phyloP scores from a whole-genome alignment of 2,888 invertebrate species.

The Escarpia spicata region DNA sequence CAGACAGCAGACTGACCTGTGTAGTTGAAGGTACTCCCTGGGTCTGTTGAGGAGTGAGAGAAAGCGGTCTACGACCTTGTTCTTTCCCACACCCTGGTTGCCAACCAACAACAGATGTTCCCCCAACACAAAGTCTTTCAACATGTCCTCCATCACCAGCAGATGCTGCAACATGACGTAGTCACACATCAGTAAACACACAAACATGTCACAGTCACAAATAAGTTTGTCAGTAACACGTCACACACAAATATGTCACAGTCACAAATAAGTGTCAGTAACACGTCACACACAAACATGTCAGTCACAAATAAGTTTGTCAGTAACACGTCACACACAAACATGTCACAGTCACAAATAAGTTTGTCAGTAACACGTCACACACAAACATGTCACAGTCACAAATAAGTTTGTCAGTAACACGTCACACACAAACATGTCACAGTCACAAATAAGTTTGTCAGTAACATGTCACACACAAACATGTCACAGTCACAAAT shows the following conservation, averaged over 20 bases:
- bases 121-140: slow-evolving; percentile 89
- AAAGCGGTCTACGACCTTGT: slow-evolving; percentile 92
- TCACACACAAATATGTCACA: slow-evolving; percentile 32
- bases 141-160: slow-evolving; percentile 81
- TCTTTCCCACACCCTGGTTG: slow-evolving; percentile 94
- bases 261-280: background rate
- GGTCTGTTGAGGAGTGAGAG: slow-evolving; percentile 88
- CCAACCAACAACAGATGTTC: slow-evolving; percentile 94
- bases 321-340: background rate
- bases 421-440: background rate
- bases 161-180: slow-evolving; percentile 75
- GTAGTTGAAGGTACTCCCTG: slow-evolving; percentile 92
- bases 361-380: background rate
- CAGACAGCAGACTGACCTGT: slow-evolving; percentile 65
- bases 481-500: too few relatives aligned
- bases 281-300: slow-evolving; percentile 34
- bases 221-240: background rate
- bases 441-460: background rate
- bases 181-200: background rate
- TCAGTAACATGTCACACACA: too few relatives aligned
- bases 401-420: too few relatives aligned
- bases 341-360: background rate
- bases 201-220: too few relatives aligned
- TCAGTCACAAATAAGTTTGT: background rate
- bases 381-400: too few relatives aligned